Percentiles rank a stretch among this genome's conserved stretches.
phyloP scores from a whole-genome alignment of 2,888 invertebrate genomes.

The Glyphotaelius pellucidus region DNA sequence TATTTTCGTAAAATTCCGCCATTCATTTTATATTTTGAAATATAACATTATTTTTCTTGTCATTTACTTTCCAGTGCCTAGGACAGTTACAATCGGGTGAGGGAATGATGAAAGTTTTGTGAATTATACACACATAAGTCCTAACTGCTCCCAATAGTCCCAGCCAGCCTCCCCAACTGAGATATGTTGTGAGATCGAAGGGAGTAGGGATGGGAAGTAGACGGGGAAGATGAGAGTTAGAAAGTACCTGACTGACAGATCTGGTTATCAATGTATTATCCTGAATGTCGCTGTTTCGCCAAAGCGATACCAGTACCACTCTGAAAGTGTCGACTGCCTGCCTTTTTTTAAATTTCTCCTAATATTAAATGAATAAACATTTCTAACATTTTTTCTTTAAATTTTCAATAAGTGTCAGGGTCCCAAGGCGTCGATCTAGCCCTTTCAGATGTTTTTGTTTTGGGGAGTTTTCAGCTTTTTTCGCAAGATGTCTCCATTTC shows the following conservation, averaged over 20 bases:
- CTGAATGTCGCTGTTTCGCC: too few species aligned
- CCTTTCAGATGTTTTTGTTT: not conserved
- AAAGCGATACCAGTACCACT: too few species aligned
- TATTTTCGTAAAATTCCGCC: not conserved
- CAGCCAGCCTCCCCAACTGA: too few species aligned
- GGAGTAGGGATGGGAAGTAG: too few species aligned
- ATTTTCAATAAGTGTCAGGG: not conserved
- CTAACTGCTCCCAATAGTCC: too few species aligned
- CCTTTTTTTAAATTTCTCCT: not conserved
- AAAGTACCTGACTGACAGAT: not conserved
- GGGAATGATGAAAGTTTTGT: too few species aligned
- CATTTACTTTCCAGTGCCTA: too few species aligned
- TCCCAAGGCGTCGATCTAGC: not conserved
- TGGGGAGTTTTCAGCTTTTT: not conserved
- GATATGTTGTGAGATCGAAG: too few species aligned
- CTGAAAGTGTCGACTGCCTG: not conserved
- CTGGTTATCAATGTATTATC: not conserved
- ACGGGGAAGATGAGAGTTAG: too few species aligned
- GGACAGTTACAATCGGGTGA: too few species aligned
- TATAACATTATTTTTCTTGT: not conserved
- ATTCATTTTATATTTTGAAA: not conserved
- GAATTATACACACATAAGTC: too few species aligned
- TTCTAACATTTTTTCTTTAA: not conserved
- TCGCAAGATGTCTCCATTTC: not conserved
- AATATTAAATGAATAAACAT: not conserved